These are phyloP conservation scores for Drosophila longiperda DNA, from an alignment of 2,888 invertebrate genomes.

Conservation along the genomic window DNA sequence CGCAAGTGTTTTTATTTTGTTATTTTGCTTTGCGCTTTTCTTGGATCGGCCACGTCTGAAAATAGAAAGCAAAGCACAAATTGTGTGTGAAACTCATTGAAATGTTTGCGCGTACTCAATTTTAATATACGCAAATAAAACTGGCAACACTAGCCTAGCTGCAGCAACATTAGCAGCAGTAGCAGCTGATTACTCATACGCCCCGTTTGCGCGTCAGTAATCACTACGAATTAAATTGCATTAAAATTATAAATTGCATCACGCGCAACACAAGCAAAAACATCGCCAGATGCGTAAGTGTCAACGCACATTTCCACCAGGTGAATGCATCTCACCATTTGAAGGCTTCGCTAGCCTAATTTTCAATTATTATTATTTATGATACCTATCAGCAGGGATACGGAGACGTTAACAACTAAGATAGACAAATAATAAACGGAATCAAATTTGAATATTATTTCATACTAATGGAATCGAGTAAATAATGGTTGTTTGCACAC, in stretches of 20 bases:
- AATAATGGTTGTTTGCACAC: neutral
- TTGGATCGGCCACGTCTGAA: slow-evolving; percentile 71
- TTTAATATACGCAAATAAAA: slow-evolving; percentile 62
- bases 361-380: slow-evolving; percentile 68
- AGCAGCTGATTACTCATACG: slow-evolving; percentile 73
- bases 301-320: slow-evolving; percentile 38
- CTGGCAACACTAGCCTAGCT: slow-evolving; percentile 50
- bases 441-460: neutral
- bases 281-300: slow-evolving; percentile 39
- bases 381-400: slow-evolving; percentile 51
- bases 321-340: slow-evolving; percentile 51
- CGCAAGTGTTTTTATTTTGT: slow-evolving; percentile 71
- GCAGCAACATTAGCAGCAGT: slow-evolving; percentile 5
- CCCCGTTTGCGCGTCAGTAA: slow-evolving; percentile 48
- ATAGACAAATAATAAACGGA: neutral
- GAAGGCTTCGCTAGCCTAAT: slow-evolving; percentile 61
- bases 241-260: slow-evolving; percentile 64
- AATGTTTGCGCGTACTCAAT: slow-evolving; percentile 80
- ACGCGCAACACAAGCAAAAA: slow-evolving; percentile 19
- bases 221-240: slow-evolving; percentile 65
- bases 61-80: slow-evolving; percentile 67
- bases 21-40: slow-evolving; percentile 71
- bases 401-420: neutral
- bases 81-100: slow-evolving; percentile 78
- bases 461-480: neutral